These are phyloP conservation scores for Noctua janthe DNA, from an alignment of 2,888 invertebrate genomes.

Conservation along the genomic window DNA sequence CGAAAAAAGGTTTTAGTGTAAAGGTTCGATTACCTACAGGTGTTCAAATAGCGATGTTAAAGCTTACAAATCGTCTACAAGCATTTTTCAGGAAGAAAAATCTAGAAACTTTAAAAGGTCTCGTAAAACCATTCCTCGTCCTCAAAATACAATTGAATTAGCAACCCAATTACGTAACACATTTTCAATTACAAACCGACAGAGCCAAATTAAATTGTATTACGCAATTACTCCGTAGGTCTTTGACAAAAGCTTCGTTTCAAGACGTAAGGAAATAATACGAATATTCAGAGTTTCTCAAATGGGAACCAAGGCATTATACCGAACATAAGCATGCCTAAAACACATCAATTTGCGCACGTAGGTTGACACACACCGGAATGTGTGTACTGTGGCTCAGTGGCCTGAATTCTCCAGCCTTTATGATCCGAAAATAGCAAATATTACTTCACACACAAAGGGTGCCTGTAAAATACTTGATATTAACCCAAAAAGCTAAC, in stretches of 20 bases:
- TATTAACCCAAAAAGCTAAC: slow-evolving; percentile 3
- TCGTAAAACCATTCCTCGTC: not conserved
- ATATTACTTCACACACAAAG: slow-evolving; percentile 28
- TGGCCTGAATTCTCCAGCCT: slow-evolving; percentile 43
- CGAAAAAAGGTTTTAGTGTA: slow-evolving; percentile 12
- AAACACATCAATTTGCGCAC: slow-evolving; percentile 12
- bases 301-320: slow-evolving; percentile 1
- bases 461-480: slow-evolving; percentile 3
- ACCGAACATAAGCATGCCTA: slow-evolving; percentile 14
- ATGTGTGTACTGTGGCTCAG: slow-evolving; percentile 33
- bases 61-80: not conserved
- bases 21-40: not conserved
- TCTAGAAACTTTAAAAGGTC: not conserved
- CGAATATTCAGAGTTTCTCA: not conserved
- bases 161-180: not conserved
- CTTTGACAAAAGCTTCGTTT: slow-evolving; percentile 2
- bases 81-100: not conserved
- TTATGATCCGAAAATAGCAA: slow-evolving; percentile 38
- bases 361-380: slow-evolving; percentile 13
- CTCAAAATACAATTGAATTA: slow-evolving; percentile 14
- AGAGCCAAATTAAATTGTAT: not conserved
- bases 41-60: not conserved
- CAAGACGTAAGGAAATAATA: not conserved
- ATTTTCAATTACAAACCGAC: slow-evolving; percentile 4
- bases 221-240: not conserved